A percentile compares a stretch with the other conserved stretches of the same genome.
Evolutionary conservation across 2,888 invertebrate genomes (phyloP).

Genomic region (Drosophila tanythrix): DNA sequence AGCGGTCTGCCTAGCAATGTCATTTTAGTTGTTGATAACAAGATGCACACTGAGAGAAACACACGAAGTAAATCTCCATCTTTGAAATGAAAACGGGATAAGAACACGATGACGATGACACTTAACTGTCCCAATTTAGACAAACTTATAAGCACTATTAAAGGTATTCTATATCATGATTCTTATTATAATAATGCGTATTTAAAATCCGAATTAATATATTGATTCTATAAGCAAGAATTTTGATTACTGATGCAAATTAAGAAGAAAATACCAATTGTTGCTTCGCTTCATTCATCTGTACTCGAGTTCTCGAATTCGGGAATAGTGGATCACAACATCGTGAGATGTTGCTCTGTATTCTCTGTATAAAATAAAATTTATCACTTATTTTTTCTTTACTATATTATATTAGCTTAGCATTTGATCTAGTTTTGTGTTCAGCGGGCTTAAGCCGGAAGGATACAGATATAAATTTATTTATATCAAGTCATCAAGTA

Average conservation of each 20-base stretch:
- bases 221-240: neutral
- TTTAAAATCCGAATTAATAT: neutral
- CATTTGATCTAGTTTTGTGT: neutral
- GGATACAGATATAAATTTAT: neutral
- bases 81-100: neutral
- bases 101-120: neutral
- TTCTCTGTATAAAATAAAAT: neutral
- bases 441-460: neutral
- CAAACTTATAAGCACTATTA: neutral
- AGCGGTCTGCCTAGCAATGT: slow-evolving; percentile 69
- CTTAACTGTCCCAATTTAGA: neutral
- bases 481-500: neutral
- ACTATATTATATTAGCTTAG: neutral
- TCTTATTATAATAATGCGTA: neutral
- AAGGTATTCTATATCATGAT: neutral
- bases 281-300: neutral
- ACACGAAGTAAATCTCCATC: neutral
- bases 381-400: accelerated
- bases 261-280: neutral
- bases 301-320: neutral
- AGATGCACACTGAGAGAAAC: slow-evolving; percentile 21
- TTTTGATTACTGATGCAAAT: neutral
- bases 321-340: neutral
- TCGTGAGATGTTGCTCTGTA: no score
- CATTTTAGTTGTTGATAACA: slow-evolving; percentile 76